Conservation (phyloP, 1,140 invertebrate species). For the Neomicropteryx cornuta region DNA sequence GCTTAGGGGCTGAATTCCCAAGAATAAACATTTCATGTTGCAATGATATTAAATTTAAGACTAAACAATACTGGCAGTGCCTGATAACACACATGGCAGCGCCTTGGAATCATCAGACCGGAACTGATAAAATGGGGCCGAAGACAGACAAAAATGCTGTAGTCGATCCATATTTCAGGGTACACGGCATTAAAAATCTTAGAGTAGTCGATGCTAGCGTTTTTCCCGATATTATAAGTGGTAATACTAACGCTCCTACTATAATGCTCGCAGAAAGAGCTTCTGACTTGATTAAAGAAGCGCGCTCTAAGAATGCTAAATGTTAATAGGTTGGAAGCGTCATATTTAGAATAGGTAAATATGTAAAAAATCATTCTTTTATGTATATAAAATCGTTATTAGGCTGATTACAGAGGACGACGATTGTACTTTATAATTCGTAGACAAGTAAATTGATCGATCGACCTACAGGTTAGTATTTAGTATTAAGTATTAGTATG, state of each 20-base stretch:
- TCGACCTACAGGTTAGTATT: too few relatives aligned
- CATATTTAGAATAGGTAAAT: constrained; percentile 3
- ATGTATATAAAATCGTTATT: background rate
- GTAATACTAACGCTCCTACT: constrained; percentile 16
- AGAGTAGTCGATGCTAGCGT: constrained; percentile 58
- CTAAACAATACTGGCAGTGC: too few relatives aligned
- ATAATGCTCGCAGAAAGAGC: constrained; percentile 53
- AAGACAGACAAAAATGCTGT: constrained; percentile 44
- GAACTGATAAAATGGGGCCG: constrained; percentile 68
- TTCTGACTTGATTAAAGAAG: constrained; percentile 48
- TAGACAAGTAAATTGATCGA: too few relatives aligned
- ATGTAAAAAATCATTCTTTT: background rate
- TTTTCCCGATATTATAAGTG: constrained; percentile 24
- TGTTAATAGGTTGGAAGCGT: constrained; percentile 32
- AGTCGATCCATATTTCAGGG: constrained; percentile 47
- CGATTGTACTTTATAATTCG: background rate
- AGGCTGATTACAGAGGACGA: background rate
- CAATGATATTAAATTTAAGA: too few relatives aligned
- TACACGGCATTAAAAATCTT: constrained; percentile 46
- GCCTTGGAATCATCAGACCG: too few relatives aligned
- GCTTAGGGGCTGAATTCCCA: too few relatives aligned
- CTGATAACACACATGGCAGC: too few relatives aligned
- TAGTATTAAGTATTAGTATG: too few relatives aligned
- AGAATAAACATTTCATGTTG: too few relatives aligned
- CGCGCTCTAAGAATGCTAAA: constrained; percentile 9